These are phyloP conservation scores for Cuculus canorus DNA, from an alignment of 2,797 vertebrate genomes.

Conservation along the genomic window DNA sequence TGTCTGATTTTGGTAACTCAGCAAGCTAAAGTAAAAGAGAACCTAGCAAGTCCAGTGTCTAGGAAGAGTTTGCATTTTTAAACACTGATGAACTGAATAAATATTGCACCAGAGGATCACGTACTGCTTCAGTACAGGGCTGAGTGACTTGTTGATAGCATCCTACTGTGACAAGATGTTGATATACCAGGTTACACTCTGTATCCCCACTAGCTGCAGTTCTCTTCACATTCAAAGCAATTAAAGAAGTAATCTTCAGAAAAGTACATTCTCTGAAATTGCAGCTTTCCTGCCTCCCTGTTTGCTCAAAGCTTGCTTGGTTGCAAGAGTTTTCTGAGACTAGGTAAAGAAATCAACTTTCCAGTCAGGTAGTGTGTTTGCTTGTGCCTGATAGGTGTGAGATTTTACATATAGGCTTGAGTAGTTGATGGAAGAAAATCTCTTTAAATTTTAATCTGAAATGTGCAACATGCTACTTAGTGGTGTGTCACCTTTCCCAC, in stretches of 20 bases:
- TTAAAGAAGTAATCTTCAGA: background rate
- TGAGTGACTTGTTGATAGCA: background rate
- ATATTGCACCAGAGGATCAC: background rate
- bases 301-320: background rate
- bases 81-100: background rate
- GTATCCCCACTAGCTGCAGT: background rate
- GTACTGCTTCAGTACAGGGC: background rate
- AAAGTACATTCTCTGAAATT: background rate
- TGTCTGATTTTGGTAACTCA: background rate
- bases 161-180: background rate
- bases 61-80: background rate
- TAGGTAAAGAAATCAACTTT: background rate
- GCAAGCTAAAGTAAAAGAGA: background rate
- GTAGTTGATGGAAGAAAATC: background rate
- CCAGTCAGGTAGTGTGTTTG: background rate
- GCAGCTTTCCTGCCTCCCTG: background rate
- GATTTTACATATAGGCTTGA: background rate
- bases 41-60: accelerated
- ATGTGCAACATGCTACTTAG: background rate
- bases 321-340: background rate
- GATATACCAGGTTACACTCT: background rate
- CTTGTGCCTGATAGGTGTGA: background rate
- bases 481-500: background rate
- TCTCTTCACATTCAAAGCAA: background rate
- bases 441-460: background rate